Evolutionary conservation across 2,888 invertebrate species (phyloP).

Genomic region (Apodemia hepburni): DNA sequence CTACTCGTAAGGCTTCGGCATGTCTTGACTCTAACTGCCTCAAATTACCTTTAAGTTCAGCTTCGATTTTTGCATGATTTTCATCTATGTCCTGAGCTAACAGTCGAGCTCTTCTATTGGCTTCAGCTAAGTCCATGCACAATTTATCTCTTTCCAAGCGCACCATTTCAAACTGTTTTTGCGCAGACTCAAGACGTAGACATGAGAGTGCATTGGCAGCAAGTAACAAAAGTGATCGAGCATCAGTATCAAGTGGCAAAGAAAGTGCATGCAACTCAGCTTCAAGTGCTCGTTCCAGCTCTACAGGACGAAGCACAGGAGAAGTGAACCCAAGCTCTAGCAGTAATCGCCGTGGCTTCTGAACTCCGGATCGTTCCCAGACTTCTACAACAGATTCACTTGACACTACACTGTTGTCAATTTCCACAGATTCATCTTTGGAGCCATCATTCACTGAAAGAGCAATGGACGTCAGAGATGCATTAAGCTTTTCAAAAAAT

Average conservation of each 20-base stretch:
- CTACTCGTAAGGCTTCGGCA: constrained; percentile 85
- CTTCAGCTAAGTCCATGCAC: constrained; percentile 88
- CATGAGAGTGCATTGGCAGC: constrained; percentile 85
- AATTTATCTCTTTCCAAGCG: constrained; percentile 91
- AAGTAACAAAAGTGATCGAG: constrained; percentile 61
- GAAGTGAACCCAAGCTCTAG: constrained; percentile 84
- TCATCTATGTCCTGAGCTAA: constrained; percentile 96
- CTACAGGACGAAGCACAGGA: constrained; percentile 78
- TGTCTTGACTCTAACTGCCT: constrained; percentile 88
- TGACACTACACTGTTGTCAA: constrained; percentile 40
- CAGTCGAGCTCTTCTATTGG: constrained; percentile 89
- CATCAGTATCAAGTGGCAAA: constrained; percentile 39
- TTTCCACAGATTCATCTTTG: neutral
- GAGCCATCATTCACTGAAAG: constrained; percentile 26
- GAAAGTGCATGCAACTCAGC: constrained; percentile 75
- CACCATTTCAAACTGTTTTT: constrained; percentile 83
- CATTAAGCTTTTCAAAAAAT: constrained; percentile 62
- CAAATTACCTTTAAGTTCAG: constrained; percentile 84
- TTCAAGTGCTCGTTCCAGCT: constrained; percentile 84
- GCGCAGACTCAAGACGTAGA: constrained; percentile 85
- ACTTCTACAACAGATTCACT: constrained; percentile 82
- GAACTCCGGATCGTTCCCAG: constrained; percentile 86
- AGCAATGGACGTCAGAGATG: constrained; percentile 52
- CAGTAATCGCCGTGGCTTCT: constrained; percentile 82
- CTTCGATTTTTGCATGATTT: constrained; percentile 90